phyloP scores from a whole-genome alignment of 2,113 vertebrate genomes.

The Pygoscelis antarcticus region DNA sequence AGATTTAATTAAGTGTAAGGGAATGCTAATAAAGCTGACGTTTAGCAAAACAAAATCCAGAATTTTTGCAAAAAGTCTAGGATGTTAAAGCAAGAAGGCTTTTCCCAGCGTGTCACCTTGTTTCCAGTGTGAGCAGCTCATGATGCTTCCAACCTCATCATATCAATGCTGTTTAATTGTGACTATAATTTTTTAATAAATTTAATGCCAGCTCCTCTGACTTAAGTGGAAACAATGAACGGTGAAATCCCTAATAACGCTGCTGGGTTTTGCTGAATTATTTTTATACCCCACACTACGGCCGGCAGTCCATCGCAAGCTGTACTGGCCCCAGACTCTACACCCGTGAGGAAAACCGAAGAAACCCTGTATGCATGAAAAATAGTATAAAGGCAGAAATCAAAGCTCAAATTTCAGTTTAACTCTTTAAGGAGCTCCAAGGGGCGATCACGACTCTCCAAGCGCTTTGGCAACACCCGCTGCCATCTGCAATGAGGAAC shows the following conservation, averaged over 20 bases:
- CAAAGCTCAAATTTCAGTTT: neutral
- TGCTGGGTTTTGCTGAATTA: neutral
- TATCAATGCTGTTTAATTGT: neutral
- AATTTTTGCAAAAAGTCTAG: neutral
- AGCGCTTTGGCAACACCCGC: neutral
- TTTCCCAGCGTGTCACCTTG: fast-evolving
- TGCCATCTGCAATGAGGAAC: neutral
- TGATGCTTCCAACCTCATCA: neutral
- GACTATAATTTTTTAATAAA: neutral
- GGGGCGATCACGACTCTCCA: fast-evolving
- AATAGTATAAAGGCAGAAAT: neutral
- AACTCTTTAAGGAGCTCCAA: neutral
- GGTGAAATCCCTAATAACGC: neutral
- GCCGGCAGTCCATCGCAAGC: neutral
- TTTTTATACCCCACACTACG: neutral
- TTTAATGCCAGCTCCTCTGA: neutral
- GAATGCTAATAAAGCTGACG: neutral
- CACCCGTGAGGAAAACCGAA: neutral
- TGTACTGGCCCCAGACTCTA: neutral
- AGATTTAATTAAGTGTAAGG: neutral
- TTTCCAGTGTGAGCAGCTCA: fast-evolving
- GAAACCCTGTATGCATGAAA: fast-evolving
- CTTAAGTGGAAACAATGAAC: neutral
- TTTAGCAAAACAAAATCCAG: too few relatives aligned
- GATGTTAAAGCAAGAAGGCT: neutral